These are phyloP conservation scores for Megathymus violae DNA, from an alignment of 1,140 invertebrate genomes.

Conservation along the genomic window DNA sequence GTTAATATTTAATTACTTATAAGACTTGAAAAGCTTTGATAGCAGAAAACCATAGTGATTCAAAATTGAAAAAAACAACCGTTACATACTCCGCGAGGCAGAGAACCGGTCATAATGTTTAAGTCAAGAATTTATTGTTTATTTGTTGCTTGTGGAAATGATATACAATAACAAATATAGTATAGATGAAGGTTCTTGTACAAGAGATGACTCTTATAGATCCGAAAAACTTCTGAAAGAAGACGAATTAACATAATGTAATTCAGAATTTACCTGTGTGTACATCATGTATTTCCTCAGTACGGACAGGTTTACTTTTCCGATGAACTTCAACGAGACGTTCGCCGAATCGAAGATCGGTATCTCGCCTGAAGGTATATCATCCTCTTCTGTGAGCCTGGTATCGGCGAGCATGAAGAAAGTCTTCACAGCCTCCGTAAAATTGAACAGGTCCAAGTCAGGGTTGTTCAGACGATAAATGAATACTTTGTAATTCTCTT, in stretches of 20 bases:
- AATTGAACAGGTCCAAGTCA: constrained; percentile 86
- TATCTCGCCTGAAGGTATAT: constrained; percentile 86
- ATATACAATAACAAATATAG: no score
- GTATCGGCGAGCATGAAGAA: constrained; percentile 89
- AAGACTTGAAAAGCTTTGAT: no score
- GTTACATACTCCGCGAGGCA: no score
- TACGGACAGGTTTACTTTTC: constrained; percentile 85
- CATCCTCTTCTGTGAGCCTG: constrained; percentile 84
- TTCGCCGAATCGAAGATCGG: constrained; percentile 88
- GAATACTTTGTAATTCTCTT: constrained; percentile 85
- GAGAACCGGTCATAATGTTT: no score
- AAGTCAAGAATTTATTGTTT: no score
- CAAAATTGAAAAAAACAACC: no score
- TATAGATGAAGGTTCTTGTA: no score
- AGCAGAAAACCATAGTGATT: no score
- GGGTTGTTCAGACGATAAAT: constrained; percentile 86
- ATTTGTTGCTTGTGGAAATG: no score
- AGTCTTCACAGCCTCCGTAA: constrained; percentile 87
- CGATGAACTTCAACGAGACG: constrained; percentile 85
- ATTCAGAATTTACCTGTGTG: constrained; percentile 76
- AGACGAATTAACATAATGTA: not conserved
- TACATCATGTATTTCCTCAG: constrained; percentile 88
- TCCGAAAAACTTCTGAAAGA: no score
- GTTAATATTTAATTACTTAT: no score
- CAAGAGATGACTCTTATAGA: no score